Evolutionary conservation across 2,888 invertebrate species (phyloP).

Genomic region (Drosophila mettleri): DNA sequence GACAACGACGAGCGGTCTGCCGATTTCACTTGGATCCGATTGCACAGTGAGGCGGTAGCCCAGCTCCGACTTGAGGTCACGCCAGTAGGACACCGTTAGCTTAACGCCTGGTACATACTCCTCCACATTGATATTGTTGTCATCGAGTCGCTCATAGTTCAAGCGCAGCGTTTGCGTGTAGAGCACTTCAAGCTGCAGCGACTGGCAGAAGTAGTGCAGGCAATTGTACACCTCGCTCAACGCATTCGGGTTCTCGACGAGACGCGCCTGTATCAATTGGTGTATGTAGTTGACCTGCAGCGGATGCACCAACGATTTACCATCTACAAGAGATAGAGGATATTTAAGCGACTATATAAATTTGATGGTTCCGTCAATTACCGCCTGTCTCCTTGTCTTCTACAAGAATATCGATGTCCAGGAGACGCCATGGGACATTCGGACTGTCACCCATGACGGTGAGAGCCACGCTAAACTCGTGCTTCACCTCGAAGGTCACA

Average conservation of each 20-base stretch:
- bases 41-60: constrained; percentile 95
- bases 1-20: constrained; percentile 90
- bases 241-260: constrained; percentile 90
- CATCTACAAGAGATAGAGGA: constrained; percentile 87
- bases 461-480: constrained; percentile 97
- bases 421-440: constrained; percentile 96
- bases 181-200: constrained; percentile 95
- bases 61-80: constrained; percentile 90
- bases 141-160: constrained; percentile 94
- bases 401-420: constrained; percentile 97
- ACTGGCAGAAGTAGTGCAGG: constrained; percentile 96
- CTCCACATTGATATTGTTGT: constrained; percentile 95
- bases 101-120: constrained; percentile 95
- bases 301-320: constrained; percentile 97
- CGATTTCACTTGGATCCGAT: constrained; percentile 92
- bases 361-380: constrained; percentile 69
- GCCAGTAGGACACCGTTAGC: constrained; percentile 97
- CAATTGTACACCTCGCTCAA: constrained; percentile 93
- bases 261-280: constrained; percentile 95
- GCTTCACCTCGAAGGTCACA: constrained; percentile 96
- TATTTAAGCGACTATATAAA: not conserved
- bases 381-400: constrained; percentile 98
- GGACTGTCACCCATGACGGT: constrained; percentile 98
- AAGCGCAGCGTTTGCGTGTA: constrained; percentile 95
- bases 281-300: constrained; percentile 97